A percentile compares a stretch with the other conserved stretches of the same genome.
Conservation (phyloP, 1,140 invertebrate species). For the Micrasema minimum region DNA sequence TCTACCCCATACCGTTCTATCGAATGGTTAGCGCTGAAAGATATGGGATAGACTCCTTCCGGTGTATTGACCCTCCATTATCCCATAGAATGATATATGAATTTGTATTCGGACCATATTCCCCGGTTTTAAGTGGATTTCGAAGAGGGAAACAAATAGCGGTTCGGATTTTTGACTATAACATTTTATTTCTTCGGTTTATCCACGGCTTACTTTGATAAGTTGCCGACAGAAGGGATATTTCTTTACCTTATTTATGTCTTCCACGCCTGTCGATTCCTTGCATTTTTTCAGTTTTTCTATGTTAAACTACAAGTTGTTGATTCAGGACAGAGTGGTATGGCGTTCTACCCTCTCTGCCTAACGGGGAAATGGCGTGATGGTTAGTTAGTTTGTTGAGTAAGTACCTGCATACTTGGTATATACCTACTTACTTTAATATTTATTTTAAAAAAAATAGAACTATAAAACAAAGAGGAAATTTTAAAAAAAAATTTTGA, state of each 20-base stretch:
- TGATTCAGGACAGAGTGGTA: too few relatives aligned
- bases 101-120: constrained; percentile 31
- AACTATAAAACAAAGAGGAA: too few relatives aligned
- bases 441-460: neutral
- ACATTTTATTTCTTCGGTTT: constrained; percentile 7
- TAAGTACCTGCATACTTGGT: neutral
- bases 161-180: constrained; percentile 15
- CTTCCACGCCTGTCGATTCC: neutral
- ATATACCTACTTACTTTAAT: neutral
- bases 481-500: too few relatives aligned
- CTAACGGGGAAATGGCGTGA: neutral
- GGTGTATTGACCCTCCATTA: constrained; percentile 31
- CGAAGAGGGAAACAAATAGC: constrained; percentile 17
- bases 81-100: constrained; percentile 34
- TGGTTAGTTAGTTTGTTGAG: too few relatives aligned
- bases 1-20: constrained; percentile 25
- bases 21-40: constrained; percentile 37
- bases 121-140: constrained; percentile 15
- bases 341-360: neutral
- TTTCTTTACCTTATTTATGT: constrained; percentile 11
- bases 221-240: constrained; percentile 17
- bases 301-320: neutral
- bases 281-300: neutral
- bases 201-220: constrained; percentile 20
- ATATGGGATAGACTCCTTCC: constrained; percentile 22